Evolutionary conservation across 2,113 vertebrate genomes (phyloP), one percentile per base, ranked within the genome.

Genomic region (Pyrgilauda ruficollis): DNA sequence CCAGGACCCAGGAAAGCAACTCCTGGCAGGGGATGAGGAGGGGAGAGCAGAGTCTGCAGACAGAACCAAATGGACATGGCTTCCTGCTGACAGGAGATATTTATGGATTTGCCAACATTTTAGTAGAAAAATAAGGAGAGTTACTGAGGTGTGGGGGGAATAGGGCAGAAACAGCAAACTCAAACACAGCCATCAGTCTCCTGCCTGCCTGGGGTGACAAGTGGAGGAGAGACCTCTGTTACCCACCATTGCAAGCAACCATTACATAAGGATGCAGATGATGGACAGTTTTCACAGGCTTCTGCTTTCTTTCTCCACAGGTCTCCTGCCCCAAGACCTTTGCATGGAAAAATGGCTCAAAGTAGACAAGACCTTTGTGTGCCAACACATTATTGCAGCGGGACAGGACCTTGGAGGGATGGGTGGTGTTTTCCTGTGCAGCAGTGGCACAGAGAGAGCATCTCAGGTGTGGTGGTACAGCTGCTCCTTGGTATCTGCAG

Each of bases 91-190:
- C 90, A 86, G 79, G 62, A 87, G 58, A 87, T 96, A 97, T 96
- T 96, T 96, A 97, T 95, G 89, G 88, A 82, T 96, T 96, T 94
- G 78, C 86, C 92, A 93, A 70, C 56, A 26, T 87, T 96, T 97
- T 96, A 87, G 87, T 94, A 82, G 63, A 87, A 96, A 94, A 89
- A 91, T 83, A 95, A 74, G 80, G 44, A 97, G 73, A 95, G 67
- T 91, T 95, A 81, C 90, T 80, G 75, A 76, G 66, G 70, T 86
- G 87, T 47, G 39, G 28, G 85, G 44, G 77, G 63, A 91, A 69
- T 52, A 86, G 5, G 14, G 66, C 93, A 92, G 59, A 89, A 92
- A 90, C 46, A 77, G 70, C 63, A 87, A 93, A 87, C 84, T 92
- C 83, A 90, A 96, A 93, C 84, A 90, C 55, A 82, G 90, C 39